A percentile compares a stretch with the other conserved stretches of the same genome.
Conservation (phyloP, 2,113 vertebrate genomes). For the Electrona antarctica region DNA sequence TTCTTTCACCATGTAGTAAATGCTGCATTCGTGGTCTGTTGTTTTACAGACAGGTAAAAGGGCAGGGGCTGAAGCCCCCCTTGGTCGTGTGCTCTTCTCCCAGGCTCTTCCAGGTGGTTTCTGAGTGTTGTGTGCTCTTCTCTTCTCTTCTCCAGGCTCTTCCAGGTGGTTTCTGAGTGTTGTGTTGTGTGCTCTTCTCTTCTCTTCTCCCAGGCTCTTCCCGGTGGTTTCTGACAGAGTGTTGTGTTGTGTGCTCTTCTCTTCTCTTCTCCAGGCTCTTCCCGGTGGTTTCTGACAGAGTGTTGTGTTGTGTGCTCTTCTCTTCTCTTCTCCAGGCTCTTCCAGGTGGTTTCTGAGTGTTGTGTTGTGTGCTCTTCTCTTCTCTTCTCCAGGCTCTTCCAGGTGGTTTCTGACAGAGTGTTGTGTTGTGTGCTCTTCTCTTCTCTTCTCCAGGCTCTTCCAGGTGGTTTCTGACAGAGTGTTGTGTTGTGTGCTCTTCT, state of each 20-base stretch:
- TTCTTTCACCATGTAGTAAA: too few species aligned
- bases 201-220: slow-evolving; percentile 83
- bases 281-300: slow-evolving; percentile 76
- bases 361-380: slow-evolving; percentile 30
- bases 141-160: slow-evolving; percentile 80
- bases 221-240: slow-evolving; percentile 77
- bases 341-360: slow-evolving; percentile 84
- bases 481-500: slow-evolving; percentile 31
- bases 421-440: slow-evolving; percentile 30
- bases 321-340: slow-evolving; percentile 79
- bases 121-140: slow-evolving; percentile 28
- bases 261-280: slow-evolving; percentile 82
- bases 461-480: slow-evolving; percentile 84
- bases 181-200: slow-evolving; percentile 30
- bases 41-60: too few species aligned
- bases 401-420: slow-evolving; percentile 83
- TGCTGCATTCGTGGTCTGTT: too few species aligned
- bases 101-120: slow-evolving; percentile 90
- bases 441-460: slow-evolving; percentile 83
- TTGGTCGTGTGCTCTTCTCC: slow-evolving; percentile 36
- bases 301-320: slow-evolving; percentile 22
- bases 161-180: slow-evolving; percentile 84
- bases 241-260: slow-evolving; percentile 29
- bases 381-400: slow-evolving; percentile 84
- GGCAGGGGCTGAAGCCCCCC: too few species aligned